Base-by-base conservation (phyloP, 2,113 vertebrate genomes). In the Camelus bactrianus region DNA sequence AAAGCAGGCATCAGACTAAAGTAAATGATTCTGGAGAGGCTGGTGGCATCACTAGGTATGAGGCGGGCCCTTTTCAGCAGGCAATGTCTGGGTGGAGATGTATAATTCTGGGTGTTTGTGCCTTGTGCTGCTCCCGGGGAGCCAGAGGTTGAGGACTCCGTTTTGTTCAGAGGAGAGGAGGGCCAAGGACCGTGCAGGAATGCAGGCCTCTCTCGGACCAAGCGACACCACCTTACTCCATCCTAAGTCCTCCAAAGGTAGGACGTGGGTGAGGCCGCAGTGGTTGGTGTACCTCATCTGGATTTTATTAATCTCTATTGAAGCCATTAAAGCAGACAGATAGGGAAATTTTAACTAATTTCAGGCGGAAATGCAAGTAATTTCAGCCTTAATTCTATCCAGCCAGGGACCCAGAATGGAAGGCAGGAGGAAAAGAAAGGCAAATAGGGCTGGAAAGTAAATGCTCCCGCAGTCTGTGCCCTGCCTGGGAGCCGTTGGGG, bases 241-340 rank as follows among this genome's bases (percentile, higher is more conserved):
- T 4, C 32, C 75, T 42, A 46, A 77, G 38, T 73, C n/a, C 72
- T 93, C 67, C 72, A 58, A 95, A 95, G 91, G 86, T 96, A 97
- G 91, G 93, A 72, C 50, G 20, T 89, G 89, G 85, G 82, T 87
- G 92, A 94, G 93, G 92, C 60, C 13, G 10, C 54, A 69, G 72
- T 50, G 83, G 79, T 91, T 84, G 94, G 76, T 48, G 81, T 75
- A 69, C 95, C 67, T 97, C 98, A 98, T 98, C 98, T 98, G 98
- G 98, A 92, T 97, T 97, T 96, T 97, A 98, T 98, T 98, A 97
- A 96, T 98, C 90, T 96, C 95, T 92, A 96, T 64, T 97, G 98
- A 97, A 95, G 88, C 54, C 97, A 97, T 97, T 96, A 98, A 95
- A 96, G 77, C 76, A 94, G 95, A 98, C 95, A 98, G 97, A 98